Evolutionary conservation across 35 echinoderm and acorn worm species (phyloP).

Genomic region (Lytechinus pictus): DNA sequence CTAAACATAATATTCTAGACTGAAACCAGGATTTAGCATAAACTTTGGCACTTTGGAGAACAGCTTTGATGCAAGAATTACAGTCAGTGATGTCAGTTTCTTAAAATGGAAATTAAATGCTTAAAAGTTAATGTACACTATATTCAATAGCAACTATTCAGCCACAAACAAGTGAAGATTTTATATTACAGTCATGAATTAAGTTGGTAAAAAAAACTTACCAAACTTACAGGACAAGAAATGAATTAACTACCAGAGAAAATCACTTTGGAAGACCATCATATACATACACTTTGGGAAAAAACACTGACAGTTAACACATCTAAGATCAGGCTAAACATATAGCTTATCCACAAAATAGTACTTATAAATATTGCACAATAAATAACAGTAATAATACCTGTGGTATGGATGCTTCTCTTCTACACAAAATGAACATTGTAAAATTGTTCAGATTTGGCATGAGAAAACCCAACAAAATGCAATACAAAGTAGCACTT

Average conservation of each 20-base stretch:
- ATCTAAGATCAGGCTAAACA: not conserved
- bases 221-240: not conserved
- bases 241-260: not conserved
- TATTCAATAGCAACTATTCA: no score
- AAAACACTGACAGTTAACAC: not conserved
- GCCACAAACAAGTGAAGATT: no score
- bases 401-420: not conserved
- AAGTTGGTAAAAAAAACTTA: no score
- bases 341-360: not conserved
- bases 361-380: not conserved
- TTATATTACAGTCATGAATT: no score
- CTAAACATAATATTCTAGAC: no score
- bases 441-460: not conserved
- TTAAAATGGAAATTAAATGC: no score
- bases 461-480: not conserved
- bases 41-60: no score
- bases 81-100: no score
- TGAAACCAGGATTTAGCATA: no score
- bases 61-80: no score
- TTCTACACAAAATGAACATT: not conserved
- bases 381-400: not conserved
- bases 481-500: not conserved
- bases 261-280: not conserved
- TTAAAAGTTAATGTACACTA: no score
- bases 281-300: not conserved